Conservation (phyloP, 2,888 invertebrate species). For the Ditula angustiorana region DNA sequence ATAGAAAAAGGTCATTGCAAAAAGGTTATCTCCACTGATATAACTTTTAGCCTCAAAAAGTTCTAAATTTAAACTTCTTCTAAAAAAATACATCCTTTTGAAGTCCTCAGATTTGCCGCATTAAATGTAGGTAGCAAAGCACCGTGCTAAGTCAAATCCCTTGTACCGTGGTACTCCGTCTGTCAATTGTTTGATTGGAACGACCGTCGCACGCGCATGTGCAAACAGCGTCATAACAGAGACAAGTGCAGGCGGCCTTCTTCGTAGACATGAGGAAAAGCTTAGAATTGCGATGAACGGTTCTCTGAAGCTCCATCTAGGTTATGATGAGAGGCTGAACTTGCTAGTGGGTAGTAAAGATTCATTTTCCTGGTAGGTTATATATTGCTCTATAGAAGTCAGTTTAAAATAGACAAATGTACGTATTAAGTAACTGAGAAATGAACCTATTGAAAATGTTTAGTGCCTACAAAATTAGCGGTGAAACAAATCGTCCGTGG, state of each 20-base stretch:
- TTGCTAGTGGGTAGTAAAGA: conserved; percentile 5
- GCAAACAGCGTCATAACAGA: conserved; percentile 27
- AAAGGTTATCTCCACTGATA: too few relatives aligned
- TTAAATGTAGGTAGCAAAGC: conserved; percentile 37
- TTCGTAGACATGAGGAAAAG: conserved; percentile 32
- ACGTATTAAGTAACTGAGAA: too few relatives aligned
- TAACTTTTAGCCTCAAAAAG: too few relatives aligned
- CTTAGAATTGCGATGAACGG: conserved; percentile 22
- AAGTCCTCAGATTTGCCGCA: not conserved
- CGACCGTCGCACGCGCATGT: conserved; percentile 7
- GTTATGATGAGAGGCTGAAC: conserved; percentile 34
- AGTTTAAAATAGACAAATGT: too few relatives aligned
- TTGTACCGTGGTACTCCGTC: conserved; percentile 54
- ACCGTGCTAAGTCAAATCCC: conserved; percentile 61
- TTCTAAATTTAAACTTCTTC: not conserved
- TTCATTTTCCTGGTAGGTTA: conserved; percentile 21
- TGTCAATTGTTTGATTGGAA: conserved; percentile 32
- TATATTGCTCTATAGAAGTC: conserved; percentile 13
- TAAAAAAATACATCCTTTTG: not conserved
- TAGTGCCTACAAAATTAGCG: too few relatives aligned
- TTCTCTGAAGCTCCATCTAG: conserved; percentile 35
- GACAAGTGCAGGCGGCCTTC: conserved; percentile 20
- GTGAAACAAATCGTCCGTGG: too few relatives aligned
- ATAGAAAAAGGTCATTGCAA: too few relatives aligned
- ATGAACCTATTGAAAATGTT: too few relatives aligned